Evolutionary conservation across 2,888 invertebrate species (phyloP), one percentile per base, ranked within the genome.

Genomic region (Pheosia gnoma): DNA sequence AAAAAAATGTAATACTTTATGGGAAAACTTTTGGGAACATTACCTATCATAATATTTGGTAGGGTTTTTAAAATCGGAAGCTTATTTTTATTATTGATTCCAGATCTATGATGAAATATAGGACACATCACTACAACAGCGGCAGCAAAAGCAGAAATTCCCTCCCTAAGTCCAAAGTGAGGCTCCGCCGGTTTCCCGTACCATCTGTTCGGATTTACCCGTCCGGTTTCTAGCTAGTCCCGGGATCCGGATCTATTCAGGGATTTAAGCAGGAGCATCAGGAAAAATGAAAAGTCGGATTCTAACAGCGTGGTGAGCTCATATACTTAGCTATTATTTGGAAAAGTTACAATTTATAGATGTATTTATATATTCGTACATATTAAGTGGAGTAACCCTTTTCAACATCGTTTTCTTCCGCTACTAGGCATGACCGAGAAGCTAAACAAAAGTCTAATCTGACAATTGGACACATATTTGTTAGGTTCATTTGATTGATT

Each of bases 161-260:
- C 13, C 13, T 41, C 13, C n/a, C 39, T 56, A 56, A 56, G 41
- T 56, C 56, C 11, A 53, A 53, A 53, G 36, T 53, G 37, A 53
- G 53, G 0, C 56, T 8, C 25, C 13, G 25, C 13, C 41, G 25
- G 3, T 5, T 41, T 5, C 25, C 25, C 25, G 25, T 41, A 39
- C 63, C 58, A 63, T 58, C 59, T 63, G 59, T 55, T 58, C 57
- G 59, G 60, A 59, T 63, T 63, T 63, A 9, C 36, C 45, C 49
- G 59, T 38, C 59, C 57, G 11, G 56, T 53, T 62, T 43, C 52
- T 13, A n/a, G 57, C 49, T 54, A 37, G 37, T 53, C 39, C 59
- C 37, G 49, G 56, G 43, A 57, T 60, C 25, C 43, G 36, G 51
- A 41, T 38, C 51, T 41, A 41, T 56, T 41, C 41, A 3, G 47